Percentiles rank a stretch among this genome's conserved stretches.
Evolutionary conservation across 2,113 vertebrate genomes (phyloP).

Genomic region (Cyanistes caeruleus): DNA sequence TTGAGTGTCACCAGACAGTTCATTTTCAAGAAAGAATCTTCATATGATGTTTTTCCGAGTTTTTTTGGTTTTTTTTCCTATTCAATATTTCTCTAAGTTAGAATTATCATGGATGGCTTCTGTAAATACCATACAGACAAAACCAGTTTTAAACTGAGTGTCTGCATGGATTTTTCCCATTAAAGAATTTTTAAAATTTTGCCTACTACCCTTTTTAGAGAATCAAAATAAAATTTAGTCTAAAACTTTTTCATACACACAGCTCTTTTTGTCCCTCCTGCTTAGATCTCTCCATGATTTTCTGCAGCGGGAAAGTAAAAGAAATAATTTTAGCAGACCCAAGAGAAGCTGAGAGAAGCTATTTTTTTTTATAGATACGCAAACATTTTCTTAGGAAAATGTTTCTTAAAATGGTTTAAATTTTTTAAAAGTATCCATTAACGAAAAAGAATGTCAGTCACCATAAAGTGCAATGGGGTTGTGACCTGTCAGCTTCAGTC

Average conservation of each 20-base stretch:
- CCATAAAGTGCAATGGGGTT: neutral
- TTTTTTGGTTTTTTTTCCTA: neutral
- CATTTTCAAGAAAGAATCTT: neutral
- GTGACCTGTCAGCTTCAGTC: neutral
- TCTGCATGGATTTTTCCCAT: neutral
- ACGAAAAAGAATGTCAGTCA: neutral
- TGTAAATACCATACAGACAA: neutral
- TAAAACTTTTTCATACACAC: neutral
- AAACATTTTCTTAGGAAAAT: slow-evolving; percentile 11
- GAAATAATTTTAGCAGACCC: neutral
- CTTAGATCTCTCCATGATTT: neutral
- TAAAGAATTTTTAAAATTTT: neutral
- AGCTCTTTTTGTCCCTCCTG: neutral
- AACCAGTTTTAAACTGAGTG: neutral
- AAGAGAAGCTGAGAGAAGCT: neutral
- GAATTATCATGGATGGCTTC: neutral
- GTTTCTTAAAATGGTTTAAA: neutral
- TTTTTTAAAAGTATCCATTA: neutral
- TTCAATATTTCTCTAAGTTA: neutral
- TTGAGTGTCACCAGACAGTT: neutral
- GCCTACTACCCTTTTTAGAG: neutral
- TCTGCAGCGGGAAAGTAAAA: neutral
- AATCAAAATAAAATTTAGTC: neutral
- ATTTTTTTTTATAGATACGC: neutral
- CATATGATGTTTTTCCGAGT: neutral